Conservation (phyloP, 2,888 invertebrate species). For the Spilarctia lutea region DNA sequence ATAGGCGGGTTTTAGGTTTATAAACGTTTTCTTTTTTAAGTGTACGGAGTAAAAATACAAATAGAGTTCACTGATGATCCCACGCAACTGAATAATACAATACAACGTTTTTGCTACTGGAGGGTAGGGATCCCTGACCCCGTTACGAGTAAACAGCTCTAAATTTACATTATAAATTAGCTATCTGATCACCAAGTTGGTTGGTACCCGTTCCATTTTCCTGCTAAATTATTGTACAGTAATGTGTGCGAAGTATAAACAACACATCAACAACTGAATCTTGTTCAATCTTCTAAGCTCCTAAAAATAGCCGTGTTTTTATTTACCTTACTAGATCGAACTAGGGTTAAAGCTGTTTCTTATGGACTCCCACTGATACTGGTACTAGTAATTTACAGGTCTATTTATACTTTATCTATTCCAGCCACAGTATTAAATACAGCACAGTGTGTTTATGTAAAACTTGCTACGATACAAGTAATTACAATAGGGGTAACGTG, state of each 20-base stretch:
- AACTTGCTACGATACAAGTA: no score
- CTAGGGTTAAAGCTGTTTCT: background rate
- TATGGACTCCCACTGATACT: background rate
- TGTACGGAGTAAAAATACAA: no score
- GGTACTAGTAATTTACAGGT: background rate
- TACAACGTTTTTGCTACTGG: background rate
- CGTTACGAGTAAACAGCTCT: background rate
- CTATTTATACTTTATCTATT: background rate
- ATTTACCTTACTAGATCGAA: slow-evolving; percentile 16
- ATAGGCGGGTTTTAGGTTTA: no score
- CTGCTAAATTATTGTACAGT: slow-evolving; percentile 2
- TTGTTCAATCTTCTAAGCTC: slow-evolving; percentile 18
- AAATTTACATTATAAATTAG: background rate
- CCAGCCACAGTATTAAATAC: background rate
- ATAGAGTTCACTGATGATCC: background rate
- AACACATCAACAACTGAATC: slow-evolving; percentile 28
- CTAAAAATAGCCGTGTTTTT: slow-evolving; percentile 1
- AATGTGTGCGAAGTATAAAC: slow-evolving; percentile 30
- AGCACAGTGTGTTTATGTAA: background rate
- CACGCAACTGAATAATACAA: background rate
- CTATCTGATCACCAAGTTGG: background rate
- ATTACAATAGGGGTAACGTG: no score
- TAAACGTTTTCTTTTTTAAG: no score
- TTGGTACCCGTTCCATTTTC: background rate
- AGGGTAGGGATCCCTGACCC: background rate